Evolutionary conservation across 2,888 invertebrate genomes (phyloP), one percentile per base, ranked within the genome.

Genomic region (Caenorhabditis sp.): DNA sequence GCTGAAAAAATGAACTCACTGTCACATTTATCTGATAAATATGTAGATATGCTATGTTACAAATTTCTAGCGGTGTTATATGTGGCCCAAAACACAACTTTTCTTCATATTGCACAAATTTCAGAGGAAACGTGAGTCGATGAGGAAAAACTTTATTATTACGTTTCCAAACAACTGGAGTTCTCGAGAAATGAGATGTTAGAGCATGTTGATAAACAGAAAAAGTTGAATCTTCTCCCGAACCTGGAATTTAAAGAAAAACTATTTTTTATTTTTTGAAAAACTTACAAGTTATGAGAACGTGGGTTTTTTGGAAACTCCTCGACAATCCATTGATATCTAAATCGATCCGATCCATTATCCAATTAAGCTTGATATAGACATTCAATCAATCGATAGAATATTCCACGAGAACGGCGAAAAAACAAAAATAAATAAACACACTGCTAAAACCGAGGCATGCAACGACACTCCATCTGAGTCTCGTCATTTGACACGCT

Each of bases 21-120:
- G 78, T 61, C 12, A 78, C 79, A 75, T 67, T 76, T 59, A 86
- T 79, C 63, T 84, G 84, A 73, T 78, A 85, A 17, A 86, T 57
- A 65, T 86, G 85, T 8, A 86, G 62, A 63, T 79, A 86, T 10
- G 84, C 84, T 23, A 77, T 70, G 27, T 71, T 66, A 5, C 72
- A 68, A 24, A 77, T 68, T 21, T 79, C 69, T 1, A 66, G 62
- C 3, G 74, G 65, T 12, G 74, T 50, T 10, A 76, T 63, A 37
- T 74, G 66, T 19, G 78, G 66, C 53, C 69, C 73, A 54, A 81
- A 81, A 54, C 81, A 77, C 10, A 74, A 54, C 54, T 65, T 62
- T 8, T 81, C 81, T n/a, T 79, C 77, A 65, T 73, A 85, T 0
- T 77, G 76, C 19, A 82, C 79, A 58, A 83, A 83, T 43, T 75